Evolutionary conservation across 2,113 vertebrate species (phyloP), one percentile per base, ranked within the genome.

Genomic region (Nematolebias whitei): DNA sequence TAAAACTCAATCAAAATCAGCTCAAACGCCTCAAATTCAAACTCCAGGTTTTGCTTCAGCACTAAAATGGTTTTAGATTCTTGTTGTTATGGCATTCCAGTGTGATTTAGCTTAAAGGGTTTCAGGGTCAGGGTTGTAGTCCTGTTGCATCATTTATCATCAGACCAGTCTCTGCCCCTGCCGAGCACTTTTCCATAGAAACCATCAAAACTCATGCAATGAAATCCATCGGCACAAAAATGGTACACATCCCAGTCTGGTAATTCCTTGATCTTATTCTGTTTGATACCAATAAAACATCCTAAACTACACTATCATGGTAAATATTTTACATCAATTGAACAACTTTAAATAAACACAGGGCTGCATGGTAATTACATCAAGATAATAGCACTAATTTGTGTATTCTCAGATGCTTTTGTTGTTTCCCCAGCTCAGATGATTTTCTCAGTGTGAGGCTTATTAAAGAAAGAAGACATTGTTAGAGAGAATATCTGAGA

Each of bases 401-500:
- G 87, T 87, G 84, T 85, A 86, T 91, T 86, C 85, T 87, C 87
- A 68, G 80, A 86, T 67, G 87, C 84, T 86, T 88, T 89, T 88
- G 85, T 90, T 91, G 83, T 92, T 80, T 89, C 76, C 75, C 44
- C 32, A 43, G 56, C 82, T 82, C 85, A 90, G 89, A 87, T 88
- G 63, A 91, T 90, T 89, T 90, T 78, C 89, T 85, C 89, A 84
- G 87, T 87, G 82, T 86, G 84, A 89, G 83, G 87, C 80, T 85
- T 87, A 89, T 90, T 91, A 88, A 91, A 85, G 84, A 82, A 63
- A 80, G 85, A 90, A 85, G 83, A 88, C 76, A 87, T 85, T 87
- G 84, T 82, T 87, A 87, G 91, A 87, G 88, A 89, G 80, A 91
- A 91, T 89, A 84, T 81, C 83, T 81, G 84, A 90, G 76, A 86